Base-by-base conservation (phyloP, 2,113 vertebrate species). In the Forbesichthys agassizii region DNA sequence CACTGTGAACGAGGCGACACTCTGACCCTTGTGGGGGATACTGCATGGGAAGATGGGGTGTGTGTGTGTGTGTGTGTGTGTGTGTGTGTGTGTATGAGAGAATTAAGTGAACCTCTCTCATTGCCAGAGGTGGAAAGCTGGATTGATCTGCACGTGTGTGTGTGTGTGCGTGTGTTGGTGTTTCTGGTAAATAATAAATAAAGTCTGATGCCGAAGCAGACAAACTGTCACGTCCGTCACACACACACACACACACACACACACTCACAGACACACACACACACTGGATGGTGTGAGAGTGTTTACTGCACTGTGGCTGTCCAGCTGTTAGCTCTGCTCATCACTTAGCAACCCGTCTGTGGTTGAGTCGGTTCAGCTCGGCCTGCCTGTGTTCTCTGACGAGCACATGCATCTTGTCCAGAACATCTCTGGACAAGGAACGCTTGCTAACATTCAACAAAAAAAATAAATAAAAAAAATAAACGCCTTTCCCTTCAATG, bases 1-100 rank as follows among this genome's bases (percentile, higher is more conserved):
- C 76, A 88, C 90, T 92, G 90, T 91, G 91, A 93, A 93, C 80
- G 64, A 67, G 56, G 71, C 61, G 92, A 90, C 89, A 86, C 86
- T 68, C 70, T 64, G 84, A 93, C 91, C 89, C 20, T 20, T 20
- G 20, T 20, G 20, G 20, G 20, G 20, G 20, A 20, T 20, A 20
- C 20, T 20, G 20, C 20, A 20, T 20, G 20, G 20, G 20, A 20
- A 20, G 20, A 20, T 20, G 1, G 51, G 61, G 54, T 61, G 33
- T 33, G 51, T 64, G 56, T 74, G 46, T 51, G 51, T 53, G 59
- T 54, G 27, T 14, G 16, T 27, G 27, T 27, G 27, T 27, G 27
- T 27, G 27, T 27, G 27, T 27, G 27, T 3, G 2, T 73, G 5
- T 1, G 33, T 46, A 59, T 6, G 33, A 56, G 58, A 62, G 16